Evolutionary conservation across 2,113 vertebrate species (phyloP).

Genomic region (Eulemur macaco): DNA sequence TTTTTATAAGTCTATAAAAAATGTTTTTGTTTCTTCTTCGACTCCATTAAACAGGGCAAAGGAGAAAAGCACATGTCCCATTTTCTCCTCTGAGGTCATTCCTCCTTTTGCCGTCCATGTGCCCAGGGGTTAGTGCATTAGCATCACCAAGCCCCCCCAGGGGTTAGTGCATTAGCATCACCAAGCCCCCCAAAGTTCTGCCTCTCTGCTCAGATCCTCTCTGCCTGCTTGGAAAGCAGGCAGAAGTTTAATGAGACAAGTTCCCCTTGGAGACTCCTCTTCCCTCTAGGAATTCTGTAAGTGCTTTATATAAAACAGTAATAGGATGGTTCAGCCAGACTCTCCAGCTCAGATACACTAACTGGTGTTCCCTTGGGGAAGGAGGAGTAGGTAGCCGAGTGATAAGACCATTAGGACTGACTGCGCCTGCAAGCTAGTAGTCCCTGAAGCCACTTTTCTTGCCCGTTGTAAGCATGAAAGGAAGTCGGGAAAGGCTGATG

Average conservation of each 20-base stretch:
- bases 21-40: conserved; percentile 40
- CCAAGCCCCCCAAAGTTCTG: conserved; percentile 16
- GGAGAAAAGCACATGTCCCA: conserved; percentile 21
- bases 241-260: conserved; percentile 72
- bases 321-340: conserved; percentile 75
- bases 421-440: background rate
- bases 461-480: conserved; percentile 48
- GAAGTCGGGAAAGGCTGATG: conserved; percentile 46
- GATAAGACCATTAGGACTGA: conserved; percentile 77
- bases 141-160: background rate
- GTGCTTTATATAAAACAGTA: conserved; percentile 78
- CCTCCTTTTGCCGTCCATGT: background rate
- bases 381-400: conserved; percentile 70
- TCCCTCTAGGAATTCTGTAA: conserved; percentile 79
- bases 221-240: conserved; percentile 61
- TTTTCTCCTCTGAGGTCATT: background rate
- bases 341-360: conserved; percentile 70
- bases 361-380: conserved; percentile 71
- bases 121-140: conserved; percentile 57
- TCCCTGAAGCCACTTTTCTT: conserved; percentile 73
- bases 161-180: conserved; percentile 57
- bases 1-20: conserved; percentile 58
- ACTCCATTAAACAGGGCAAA: conserved; percentile 54
- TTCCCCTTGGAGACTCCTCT: conserved; percentile 64
- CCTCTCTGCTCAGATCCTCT: conserved; percentile 44